Evolutionary conservation across 2,888 invertebrate genomes (phyloP), one percentile per base, ranked within the genome.

Genomic region (Fabriciana adippe): DNA sequence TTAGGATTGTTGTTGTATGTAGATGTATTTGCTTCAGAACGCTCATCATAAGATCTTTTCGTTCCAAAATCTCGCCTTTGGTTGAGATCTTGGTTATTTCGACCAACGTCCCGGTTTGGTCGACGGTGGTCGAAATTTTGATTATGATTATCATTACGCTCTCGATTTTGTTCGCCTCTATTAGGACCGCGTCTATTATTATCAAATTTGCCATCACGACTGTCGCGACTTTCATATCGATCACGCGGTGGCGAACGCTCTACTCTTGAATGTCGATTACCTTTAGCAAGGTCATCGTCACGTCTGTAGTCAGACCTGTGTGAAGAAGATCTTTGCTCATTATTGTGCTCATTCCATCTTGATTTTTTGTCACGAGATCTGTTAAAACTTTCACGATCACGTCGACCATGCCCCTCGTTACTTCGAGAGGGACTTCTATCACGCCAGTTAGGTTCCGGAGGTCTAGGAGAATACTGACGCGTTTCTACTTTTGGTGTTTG

Each of bases 1-100:
- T 66, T 56, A 8, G 69, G 65, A n/a, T 56, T 48, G 50, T 64
- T 69, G 51, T 69, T 60, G 51, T 48, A 69, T 8, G 62, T 62
- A 11, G 14, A 57, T 15, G 56, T 11, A 31, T 45, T 21, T 6
- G 18, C 35, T 56, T 61, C 41, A 21, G 35, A 55, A 16, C 41
- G 26, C 6, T 68, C 56, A 4, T 64, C 16, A 31, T 60, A 45
- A 5, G 66, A 18, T 62, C 48, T 57, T 14, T 67, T 67, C 6
- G 16, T 15, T 2, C 18, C 61, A 16, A 55, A n/a, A n/a, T 35
- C 31, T 16, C 14, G 26, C 15, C 26, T 35, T 45, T 45, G 18
- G 21, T 45, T 18, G 1, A 18, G 14, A 53, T 60, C n/a, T 60
- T 50, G 50, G 50, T 47, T 57, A 18, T 15, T 11, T 35, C 16